Base-by-base conservation (phyloP, 2,113 vertebrate genomes). In the Eidolon helvum region DNA sequence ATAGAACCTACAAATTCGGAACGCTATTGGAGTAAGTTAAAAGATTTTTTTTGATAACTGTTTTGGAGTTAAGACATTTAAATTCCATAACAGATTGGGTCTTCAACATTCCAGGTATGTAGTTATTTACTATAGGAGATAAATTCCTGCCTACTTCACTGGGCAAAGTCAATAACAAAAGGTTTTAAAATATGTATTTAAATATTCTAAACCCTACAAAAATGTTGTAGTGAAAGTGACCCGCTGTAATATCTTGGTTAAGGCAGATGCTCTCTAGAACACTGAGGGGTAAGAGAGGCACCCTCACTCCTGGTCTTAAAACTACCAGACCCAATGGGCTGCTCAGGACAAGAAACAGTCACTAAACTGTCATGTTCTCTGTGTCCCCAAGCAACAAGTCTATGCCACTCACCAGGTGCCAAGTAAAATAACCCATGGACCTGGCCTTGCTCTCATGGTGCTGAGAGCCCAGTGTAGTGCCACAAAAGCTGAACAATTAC, bases 61-160 rank as follows among this genome's bases (percentile, higher is more conserved):
- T 86, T 75, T 92, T 90, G 38, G 68, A 80, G 43, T 75, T 93
- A 77, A 69, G 50, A 84, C 45, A 66, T 28, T 59, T 93, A 94
- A 90, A 72, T 87, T 91, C 48, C 22, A 18, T 55, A 86, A 91
- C 50, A 75, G 15, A 72, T 28, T 55, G 75, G n/a, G 22, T 61
- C 16, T 21, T 48, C 95, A 84, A 86, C 21, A 86, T 91, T 92
- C 45, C 40, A 77, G 33, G 35, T 65, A n/a, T 33, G 59, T 10
- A 86, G 22, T 59, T 79, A 78, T 40, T 88, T 91, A 66, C 16
- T 16, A 5, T 87, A 80, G 48, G 40, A 79, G 78, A 91, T 30
- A 90, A 95, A 92, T 28, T 55, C 69, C 40, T 77, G 21, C 61
- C 78, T 83, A 35, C 68, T 82, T 86, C 63, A 72, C 19, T 69